Conservation (phyloP, 1,140 invertebrate genomes). For the Nomia melanderi region DNA sequence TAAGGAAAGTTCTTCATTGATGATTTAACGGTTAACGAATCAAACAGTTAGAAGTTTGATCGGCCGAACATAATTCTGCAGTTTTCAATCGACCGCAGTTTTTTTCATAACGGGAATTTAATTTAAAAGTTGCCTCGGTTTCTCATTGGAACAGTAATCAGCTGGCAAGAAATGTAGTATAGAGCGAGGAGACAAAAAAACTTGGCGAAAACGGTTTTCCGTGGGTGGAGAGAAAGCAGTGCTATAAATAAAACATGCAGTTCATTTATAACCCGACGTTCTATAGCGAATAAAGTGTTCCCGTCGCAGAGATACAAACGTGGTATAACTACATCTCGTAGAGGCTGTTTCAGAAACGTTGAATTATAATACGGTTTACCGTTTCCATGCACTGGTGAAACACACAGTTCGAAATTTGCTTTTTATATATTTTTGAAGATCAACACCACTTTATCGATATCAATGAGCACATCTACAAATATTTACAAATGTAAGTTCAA, state of each 20-base stretch:
- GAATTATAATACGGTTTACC: neutral
- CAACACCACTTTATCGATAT: no score
- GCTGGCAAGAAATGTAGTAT: neutral
- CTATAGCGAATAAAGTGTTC: conserved; percentile 16
- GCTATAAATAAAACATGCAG: conserved; percentile 29
- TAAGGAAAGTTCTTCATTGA: no score
- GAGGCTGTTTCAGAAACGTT: neutral
- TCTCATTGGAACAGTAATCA: neutral
- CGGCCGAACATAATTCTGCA: neutral
- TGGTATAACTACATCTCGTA: neutral
- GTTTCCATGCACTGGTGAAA: neutral
- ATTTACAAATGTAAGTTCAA: no score
- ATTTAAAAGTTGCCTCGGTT: neutral
- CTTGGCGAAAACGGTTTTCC: conserved; percentile 20
- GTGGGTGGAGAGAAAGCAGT: conserved; percentile 32
- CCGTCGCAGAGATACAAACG: neutral
- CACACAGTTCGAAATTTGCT: neutral
- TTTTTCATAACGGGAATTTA: neutral
- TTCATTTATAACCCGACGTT: conserved; percentile 13
- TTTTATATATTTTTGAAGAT: no score
- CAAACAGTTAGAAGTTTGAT: neutral
- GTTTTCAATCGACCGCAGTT: neutral
- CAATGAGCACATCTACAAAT: no score
- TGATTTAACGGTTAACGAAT: neutral
- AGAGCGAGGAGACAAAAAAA: neutral